A percentile compares a stretch with the other conserved stretches of the same genome.
These are phyloP conservation scores for Sceliomorpha sp. DNA, from an alignment of 2,888 invertebrate genomes.

Conservation along the genomic window DNA sequence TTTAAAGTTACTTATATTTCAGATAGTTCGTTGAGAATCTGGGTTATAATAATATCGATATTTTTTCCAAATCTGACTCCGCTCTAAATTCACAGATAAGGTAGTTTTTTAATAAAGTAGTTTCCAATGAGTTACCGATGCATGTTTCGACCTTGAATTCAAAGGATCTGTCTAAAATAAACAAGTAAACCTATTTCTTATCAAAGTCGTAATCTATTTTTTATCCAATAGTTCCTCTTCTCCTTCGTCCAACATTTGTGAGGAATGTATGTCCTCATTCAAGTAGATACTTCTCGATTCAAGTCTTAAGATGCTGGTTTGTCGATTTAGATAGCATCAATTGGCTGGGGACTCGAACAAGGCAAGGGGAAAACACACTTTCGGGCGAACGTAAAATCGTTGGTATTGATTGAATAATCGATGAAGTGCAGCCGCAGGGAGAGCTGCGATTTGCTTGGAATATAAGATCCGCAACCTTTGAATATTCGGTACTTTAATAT, in stretches of 20 bases:
- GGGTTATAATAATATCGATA: too few species aligned
- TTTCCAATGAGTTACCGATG: too few species aligned
- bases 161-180: too few species aligned
- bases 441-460: conserved; percentile 64
- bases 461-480: conserved; percentile 45
- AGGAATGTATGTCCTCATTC: conserved; percentile 42
- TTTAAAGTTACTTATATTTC: too few species aligned
- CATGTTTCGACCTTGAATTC: too few species aligned
- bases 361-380: conserved; percentile 62
- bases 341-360: conserved; percentile 67
- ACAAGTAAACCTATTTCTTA: too few species aligned
- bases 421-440: conserved; percentile 64
- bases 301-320: conserved; percentile 62
- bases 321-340: conserved; percentile 63
- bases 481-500: conserved; percentile 24
- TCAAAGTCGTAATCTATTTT: too few species aligned
- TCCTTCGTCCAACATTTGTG: conserved; percentile 27
- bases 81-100: too few species aligned
- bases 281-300: conserved; percentile 53
- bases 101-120: too few species aligned
- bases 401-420: conserved; percentile 70
- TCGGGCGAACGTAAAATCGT: conserved; percentile 67
- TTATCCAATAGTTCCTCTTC: too few species aligned
- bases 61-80: too few species aligned
- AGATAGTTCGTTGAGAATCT: too few species aligned